These are phyloP conservation scores for Glyptemys insculpta DNA, from an alignment of 2,797 vertebrate species.

Conservation along the genomic window DNA sequence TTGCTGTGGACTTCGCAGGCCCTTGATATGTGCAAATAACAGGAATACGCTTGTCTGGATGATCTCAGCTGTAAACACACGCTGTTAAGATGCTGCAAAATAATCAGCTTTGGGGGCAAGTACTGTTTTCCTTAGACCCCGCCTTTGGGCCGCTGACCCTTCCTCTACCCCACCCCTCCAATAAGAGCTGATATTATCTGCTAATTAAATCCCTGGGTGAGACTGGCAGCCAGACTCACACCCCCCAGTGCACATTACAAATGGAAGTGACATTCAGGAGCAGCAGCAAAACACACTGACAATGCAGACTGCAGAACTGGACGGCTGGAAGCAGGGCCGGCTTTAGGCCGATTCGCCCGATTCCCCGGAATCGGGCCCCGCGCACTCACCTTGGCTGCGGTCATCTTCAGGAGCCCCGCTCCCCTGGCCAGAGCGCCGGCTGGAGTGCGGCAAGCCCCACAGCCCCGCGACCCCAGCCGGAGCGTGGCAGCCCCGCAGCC, in stretches of 20 bases:
- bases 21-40: neutral
- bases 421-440: too few relatives aligned
- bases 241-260: neutral
- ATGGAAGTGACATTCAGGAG: neutral
- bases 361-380: too few relatives aligned
- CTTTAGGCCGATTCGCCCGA: too few relatives aligned
- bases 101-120: neutral
- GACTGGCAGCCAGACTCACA: neutral
- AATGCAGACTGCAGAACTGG: neutral
- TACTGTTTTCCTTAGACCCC: neutral
- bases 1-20: neutral
- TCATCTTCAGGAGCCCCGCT: too few relatives aligned
- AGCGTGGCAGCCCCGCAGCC: too few relatives aligned
- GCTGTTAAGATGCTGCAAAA: neutral
- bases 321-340: neutral
- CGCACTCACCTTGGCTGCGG: too few relatives aligned
- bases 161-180: neutral
- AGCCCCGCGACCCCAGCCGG: too few relatives aligned
- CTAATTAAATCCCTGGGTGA: neutral
- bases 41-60: neutral
- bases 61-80: neutral
- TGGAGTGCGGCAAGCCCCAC: too few relatives aligned
- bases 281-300: neutral
- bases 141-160: neutral
- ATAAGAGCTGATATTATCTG: neutral